A percentile compares a stretch with the other conserved stretches of the same genome.
Conservation (phyloP, 2,888 invertebrate genomes). For the Synanthedon andrenaeformis region DNA sequence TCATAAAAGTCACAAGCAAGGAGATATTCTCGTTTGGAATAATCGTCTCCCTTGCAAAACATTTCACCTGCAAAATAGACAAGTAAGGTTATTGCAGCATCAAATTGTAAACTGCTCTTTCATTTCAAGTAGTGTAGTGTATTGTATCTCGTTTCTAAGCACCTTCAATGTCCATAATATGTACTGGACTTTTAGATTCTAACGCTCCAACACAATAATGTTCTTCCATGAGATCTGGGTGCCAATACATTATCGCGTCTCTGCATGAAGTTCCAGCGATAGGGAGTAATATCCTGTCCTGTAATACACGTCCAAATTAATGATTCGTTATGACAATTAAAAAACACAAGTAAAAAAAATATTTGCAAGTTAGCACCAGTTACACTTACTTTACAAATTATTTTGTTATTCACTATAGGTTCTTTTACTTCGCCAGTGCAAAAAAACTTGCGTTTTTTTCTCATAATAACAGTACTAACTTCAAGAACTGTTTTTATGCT, state of each 20-base stretch:
- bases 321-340: background rate
- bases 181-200: constrained; percentile 51
- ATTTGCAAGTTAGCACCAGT: background rate
- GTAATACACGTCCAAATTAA: constrained; percentile 2
- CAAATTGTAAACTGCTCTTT: background rate
- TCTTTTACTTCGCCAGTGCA: constrained; percentile 63
- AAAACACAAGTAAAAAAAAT: too few species aligned
- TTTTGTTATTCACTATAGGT: constrained; percentile 62
- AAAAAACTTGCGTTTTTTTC: constrained; percentile 60
- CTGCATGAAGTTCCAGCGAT: constrained; percentile 58
- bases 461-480: constrained; percentile 57
- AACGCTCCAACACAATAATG: constrained; percentile 62
- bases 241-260: constrained; percentile 65
- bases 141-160: background rate
- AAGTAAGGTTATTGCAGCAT: constrained; percentile 5
- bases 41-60: constrained; percentile 62
- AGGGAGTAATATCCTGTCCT: constrained; percentile 58
- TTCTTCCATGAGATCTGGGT: constrained; percentile 57
- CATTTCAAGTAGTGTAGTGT: too few species aligned
- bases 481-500: constrained; percentile 61
- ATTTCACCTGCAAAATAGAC: constrained; percentile 39
- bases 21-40: constrained; percentile 57
- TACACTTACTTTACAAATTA: constrained; percentile 51
- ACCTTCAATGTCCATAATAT: constrained; percentile 59
- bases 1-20: constrained; percentile 63